A percentile compares a stretch with the other conserved stretches of the same genome.
Conservation (phyloP, 1,140 invertebrate species). For the Macrobrachium nipponense region DNA sequence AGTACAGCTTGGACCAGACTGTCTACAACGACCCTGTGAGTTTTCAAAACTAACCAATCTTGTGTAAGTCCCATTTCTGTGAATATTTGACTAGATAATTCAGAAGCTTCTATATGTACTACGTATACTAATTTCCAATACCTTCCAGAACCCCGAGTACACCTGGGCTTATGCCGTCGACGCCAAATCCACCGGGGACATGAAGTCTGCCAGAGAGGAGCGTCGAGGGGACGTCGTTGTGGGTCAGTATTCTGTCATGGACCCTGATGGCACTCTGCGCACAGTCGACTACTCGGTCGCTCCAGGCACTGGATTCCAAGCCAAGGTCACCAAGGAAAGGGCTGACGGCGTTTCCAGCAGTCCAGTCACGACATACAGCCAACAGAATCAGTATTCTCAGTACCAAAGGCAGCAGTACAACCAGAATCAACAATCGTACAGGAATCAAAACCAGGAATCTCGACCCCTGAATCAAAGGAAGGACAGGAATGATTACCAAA, state of each 20-base stretch:
- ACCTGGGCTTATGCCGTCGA: slow-evolving; percentile 22
- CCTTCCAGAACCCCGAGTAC: background rate
- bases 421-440: background rate
- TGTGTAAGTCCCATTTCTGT: background rate
- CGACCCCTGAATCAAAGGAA: background rate
- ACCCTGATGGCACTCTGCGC: slow-evolving; percentile 21
- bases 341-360: background rate
- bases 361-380: background rate
- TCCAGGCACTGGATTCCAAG: slow-evolving; percentile 25
- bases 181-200: slow-evolving; percentile 17
- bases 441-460: too few relatives aligned
- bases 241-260: slow-evolving; percentile 14
- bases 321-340: slow-evolving; percentile 9
- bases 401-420: background rate
- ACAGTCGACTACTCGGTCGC: slow-evolving; percentile 22
- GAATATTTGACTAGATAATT: too few relatives aligned
- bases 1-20: background rate
- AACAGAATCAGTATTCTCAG: background rate
- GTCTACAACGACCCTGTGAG: slow-evolving; percentile 26
- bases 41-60: background rate
- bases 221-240: slow-evolving; percentile 9
- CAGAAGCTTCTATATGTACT: too few relatives aligned
- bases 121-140: background rate
- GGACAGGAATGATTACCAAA: background rate
- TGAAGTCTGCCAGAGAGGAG: slow-evolving; percentile 7